These are phyloP conservation scores for Melinaea marsaeus DNA, from an alignment of 2,888 invertebrate genomes.

Conservation along the genomic window DNA sequence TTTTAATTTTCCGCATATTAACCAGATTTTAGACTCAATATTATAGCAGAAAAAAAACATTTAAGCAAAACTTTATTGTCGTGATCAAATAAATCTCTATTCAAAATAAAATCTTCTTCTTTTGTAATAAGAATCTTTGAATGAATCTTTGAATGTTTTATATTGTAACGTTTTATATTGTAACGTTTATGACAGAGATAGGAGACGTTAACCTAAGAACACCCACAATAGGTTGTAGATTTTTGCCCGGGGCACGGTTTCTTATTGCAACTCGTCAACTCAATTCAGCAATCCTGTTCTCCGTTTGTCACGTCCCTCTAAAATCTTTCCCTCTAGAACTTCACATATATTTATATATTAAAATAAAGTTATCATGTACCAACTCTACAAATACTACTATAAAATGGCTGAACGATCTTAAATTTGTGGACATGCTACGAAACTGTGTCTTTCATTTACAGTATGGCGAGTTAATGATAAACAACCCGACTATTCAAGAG, in stretches of 20 bases:
- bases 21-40: constrained; percentile 57
- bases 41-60: constrained; percentile 47
- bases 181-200: constrained; percentile 47
- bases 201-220: constrained; percentile 40
- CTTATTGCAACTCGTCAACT: constrained; percentile 53
- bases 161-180: constrained; percentile 48
- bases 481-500: too few species aligned
- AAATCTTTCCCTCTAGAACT: constrained; percentile 47
- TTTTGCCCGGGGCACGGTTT: constrained; percentile 45
- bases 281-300: constrained; percentile 50
- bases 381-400: too few species aligned
- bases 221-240: constrained; percentile 45
- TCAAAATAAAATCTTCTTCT: constrained; percentile 18
- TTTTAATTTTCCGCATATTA: constrained; percentile 68
- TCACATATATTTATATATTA: background rate
- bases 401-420: too few species aligned
- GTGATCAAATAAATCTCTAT: constrained; percentile 40
- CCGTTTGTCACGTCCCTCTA: constrained; percentile 50
- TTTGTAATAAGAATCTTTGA: constrained; percentile 25
- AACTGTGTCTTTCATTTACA: too few species aligned
- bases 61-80: constrained; percentile 53
- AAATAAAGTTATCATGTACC: too few species aligned
- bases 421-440: too few species aligned
- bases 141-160: constrained; percentile 14
- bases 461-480: too few species aligned